Evolutionary conservation across 2,797 vertebrate species (phyloP), one percentile per base, ranked within the genome.

Genomic region (Heteromormyrus szaboi): DNA sequence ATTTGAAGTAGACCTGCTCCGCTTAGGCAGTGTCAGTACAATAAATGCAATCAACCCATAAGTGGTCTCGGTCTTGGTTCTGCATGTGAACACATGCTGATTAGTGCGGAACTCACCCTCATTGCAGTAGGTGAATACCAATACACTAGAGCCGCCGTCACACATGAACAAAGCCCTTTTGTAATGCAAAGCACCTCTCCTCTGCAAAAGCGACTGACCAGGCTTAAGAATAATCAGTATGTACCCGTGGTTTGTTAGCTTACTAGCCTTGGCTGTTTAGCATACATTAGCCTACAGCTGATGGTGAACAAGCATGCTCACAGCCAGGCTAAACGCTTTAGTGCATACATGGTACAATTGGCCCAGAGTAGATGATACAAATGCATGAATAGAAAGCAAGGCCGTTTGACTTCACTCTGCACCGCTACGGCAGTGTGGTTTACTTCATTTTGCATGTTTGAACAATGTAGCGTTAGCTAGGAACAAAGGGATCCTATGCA

Each of bases 401-500:
- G 56, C 19, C 3, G 44, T 93, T 92, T 84, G 50, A 92, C 92
- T 93, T 94, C 89, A 90, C 90, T 87, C 90, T 90, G 89, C 90
- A 91, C 91, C 91, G 11, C 11, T 17, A 5, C 12, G 46, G 89
- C 86, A 88, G 89, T 87, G 65, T 72, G 25, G 33, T n/a, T 59
- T n/a, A 89, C 91, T 93, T 87, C 89, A 92, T 92, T 88, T 87
- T 90, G 88, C 81, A 62, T 4, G 62, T 88, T 91, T 89, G 79
- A 88, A 88, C 72, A 89, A 81, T 84, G 83, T 50, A 22, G 33
- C n/a, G 0, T 84, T 48, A 50, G 81, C 84, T 92, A 89, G 91
- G 94, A 95, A 94, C 94, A 95, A 95, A 94, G 91, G 90, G 90
- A 89, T 76, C 90, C 91, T 89, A 65, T 88, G 92, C 93, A 90